phyloP scores from a whole-genome alignment of 2,797 vertebrate genomes.

The Hyperoplus immaculatus region DNA sequence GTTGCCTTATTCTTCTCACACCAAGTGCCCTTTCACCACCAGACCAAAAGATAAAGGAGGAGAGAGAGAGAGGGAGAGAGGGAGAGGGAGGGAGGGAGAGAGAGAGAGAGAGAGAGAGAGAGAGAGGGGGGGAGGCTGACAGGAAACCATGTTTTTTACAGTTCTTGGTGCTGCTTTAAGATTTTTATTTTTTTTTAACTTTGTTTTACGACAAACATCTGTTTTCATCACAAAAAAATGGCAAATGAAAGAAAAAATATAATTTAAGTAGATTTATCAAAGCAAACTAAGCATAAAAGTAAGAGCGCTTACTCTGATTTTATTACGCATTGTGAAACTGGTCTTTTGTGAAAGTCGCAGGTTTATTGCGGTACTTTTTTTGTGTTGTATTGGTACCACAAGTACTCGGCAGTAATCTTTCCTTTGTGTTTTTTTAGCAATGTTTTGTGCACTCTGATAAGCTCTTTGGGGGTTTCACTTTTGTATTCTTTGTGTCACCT shows the following conservation, averaged over 20 bases:
- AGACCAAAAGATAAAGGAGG: slow-evolving; percentile 60
- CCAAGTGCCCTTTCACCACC: slow-evolving; percentile 58
- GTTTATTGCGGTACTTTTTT: not conserved
- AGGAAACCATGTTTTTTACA: slow-evolving; percentile 56
- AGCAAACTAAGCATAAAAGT: not conserved
- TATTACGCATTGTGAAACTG: not conserved
- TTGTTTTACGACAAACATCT: not conserved
- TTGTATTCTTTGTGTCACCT: not conserved
- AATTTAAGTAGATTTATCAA: too few species aligned
- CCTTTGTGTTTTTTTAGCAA: not conserved
- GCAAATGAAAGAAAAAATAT: too few species aligned
- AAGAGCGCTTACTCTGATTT: not conserved
- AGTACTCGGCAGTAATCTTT: not conserved
- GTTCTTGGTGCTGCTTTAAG: slow-evolving; percentile 19
- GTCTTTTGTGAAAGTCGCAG: not conserved
- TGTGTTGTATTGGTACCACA: not conserved
- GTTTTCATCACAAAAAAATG: too few species aligned
- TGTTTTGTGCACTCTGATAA: not conserved
- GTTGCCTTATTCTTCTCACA: slow-evolving; percentile 61
- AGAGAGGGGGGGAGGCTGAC: slow-evolving; percentile 19
- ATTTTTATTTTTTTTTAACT: not conserved
- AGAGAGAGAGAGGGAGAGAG: not conserved
- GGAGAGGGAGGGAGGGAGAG: not conserved
- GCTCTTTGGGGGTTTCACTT: too few species aligned
- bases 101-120: not conserved